A percentile compares a stretch with the other conserved stretches of the same genome.
Conservation (phyloP, 2,797 vertebrate species). For the Neosalanx taihuensis region DNA sequence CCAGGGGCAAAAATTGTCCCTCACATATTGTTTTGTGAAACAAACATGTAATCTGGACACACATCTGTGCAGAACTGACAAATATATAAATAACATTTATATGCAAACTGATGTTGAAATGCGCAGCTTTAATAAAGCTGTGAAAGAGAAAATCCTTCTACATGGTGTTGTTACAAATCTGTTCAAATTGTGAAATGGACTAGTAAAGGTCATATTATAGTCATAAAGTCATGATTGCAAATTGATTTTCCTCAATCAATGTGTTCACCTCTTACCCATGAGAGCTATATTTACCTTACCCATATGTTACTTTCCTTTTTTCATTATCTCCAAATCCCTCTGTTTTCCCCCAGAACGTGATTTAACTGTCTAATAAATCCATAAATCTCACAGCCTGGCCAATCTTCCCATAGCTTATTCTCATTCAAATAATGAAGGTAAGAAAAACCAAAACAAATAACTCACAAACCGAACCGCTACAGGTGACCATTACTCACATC, state of each 20-base stretch:
- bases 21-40: neutral
- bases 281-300: constrained; percentile 21
- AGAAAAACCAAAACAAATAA: constrained; percentile 19
- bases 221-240: constrained; percentile 50
- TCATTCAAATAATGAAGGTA: constrained; percentile 30
- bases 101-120: neutral
- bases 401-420: neutral
- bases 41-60: neutral
- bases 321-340: constrained; percentile 14
- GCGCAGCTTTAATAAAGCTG: neutral
- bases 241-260: constrained; percentile 54
- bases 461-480: constrained; percentile 7
- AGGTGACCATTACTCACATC: constrained; percentile 14
- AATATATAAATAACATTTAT: neutral
- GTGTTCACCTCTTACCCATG: constrained; percentile 37
- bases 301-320: constrained; percentile 17
- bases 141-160: neutral
- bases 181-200: constrained; percentile 19
- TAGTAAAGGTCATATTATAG: constrained; percentile 42
- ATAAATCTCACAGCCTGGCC: constrained; percentile 14
- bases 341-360: constrained; percentile 12
- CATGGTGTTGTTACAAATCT: neutral
- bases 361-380: constrained; percentile 28
- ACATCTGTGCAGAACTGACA: neutral
- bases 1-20: neutral